A percentile compares a stretch with the other conserved stretches of the same genome.
These are phyloP conservation scores for Ormyrus nitidulus DNA, from an alignment of 2,888 invertebrate genomes.

Conservation along the genomic window DNA sequence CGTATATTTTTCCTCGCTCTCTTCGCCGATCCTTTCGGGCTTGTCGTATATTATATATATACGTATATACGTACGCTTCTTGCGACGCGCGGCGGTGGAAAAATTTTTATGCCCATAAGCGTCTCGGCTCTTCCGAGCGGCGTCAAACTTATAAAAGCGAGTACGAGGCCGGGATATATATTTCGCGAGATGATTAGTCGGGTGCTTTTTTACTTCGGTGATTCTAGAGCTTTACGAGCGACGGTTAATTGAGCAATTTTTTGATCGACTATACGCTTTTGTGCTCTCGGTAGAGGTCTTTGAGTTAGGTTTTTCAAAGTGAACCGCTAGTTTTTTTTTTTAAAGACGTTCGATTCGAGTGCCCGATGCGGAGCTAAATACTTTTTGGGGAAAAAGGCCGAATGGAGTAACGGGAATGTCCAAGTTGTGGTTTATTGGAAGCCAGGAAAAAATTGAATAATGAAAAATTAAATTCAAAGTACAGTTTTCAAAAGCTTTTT, in stretches of 20 bases:
- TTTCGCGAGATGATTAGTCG: conserved; percentile 39
- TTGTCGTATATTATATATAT: neutral
- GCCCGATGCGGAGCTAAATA: too few species aligned
- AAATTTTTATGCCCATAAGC: neutral
- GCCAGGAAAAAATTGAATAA: too few species aligned
- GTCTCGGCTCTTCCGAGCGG: neutral
- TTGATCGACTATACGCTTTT: neutral
- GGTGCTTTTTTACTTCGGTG: neutral
- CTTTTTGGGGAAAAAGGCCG: too few species aligned
- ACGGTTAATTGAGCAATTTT: conserved; percentile 21
- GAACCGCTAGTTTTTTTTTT: too few species aligned
- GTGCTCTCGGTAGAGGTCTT: too few species aligned
- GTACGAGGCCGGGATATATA: neutral
- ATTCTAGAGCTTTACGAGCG: neutral
- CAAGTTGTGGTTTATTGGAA: too few species aligned
- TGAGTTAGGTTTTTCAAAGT: too few species aligned
- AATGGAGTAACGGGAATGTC: too few species aligned
- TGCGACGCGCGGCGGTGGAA: neutral
- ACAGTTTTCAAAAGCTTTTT: too few species aligned
- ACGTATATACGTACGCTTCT: conserved; percentile 24
- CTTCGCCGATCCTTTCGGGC: conserved; percentile 12
- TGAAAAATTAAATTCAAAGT: too few species aligned
- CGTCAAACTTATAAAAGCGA: conserved; percentile 16
- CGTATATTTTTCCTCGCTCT: conserved; percentile 16
- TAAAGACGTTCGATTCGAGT: too few species aligned